These are phyloP conservation scores for Zoanthus sociatus DNA, from an alignment of 92 coral and sea anemone species.

Conservation along the genomic window DNA sequence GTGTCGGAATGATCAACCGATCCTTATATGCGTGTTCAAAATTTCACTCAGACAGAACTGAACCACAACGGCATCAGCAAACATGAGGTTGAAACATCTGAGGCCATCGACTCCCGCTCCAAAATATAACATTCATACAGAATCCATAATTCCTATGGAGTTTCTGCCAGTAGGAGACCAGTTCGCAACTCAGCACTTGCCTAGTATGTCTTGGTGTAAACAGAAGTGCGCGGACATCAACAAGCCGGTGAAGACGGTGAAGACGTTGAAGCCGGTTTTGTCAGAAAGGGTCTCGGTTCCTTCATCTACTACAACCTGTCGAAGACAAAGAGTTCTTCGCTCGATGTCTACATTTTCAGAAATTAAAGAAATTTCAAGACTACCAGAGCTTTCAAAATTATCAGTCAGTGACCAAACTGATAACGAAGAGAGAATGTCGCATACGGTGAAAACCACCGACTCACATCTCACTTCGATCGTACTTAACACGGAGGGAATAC, in stretches of 20 bases:
- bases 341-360: not conserved
- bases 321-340: slow-evolving; percentile 3
- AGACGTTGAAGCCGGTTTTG: slow-evolving; percentile 2
- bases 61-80: not conserved
- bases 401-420: not conserved
- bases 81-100: slow-evolving; percentile 4
- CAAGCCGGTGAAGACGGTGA: slow-evolving; percentile 4
- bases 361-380: slow-evolving; percentile 5
- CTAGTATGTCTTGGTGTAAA: not conserved
- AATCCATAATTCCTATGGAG: not conserved
- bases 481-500: not conserved
- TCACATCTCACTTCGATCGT: not conserved
- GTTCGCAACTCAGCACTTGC: slow-evolving; percentile 7
- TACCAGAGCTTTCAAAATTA: slow-evolving; percentile 23
- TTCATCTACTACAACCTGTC: not conserved
- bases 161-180: not conserved
- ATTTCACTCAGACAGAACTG: not conserved
- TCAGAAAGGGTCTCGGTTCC: slow-evolving; percentile 11
- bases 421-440: not conserved
- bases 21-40: not conserved
- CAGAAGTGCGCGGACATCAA: slow-evolving; percentile 8
- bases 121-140: slow-evolving; percentile 3
- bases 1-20: not conserved
- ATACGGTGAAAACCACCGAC: not conserved
- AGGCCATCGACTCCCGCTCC: slow-evolving; percentile 30